These are phyloP conservation scores for Petrolisthes cinctipes DNA, from an alignment of 2,888 invertebrate genomes.

Conservation along the genomic window DNA sequence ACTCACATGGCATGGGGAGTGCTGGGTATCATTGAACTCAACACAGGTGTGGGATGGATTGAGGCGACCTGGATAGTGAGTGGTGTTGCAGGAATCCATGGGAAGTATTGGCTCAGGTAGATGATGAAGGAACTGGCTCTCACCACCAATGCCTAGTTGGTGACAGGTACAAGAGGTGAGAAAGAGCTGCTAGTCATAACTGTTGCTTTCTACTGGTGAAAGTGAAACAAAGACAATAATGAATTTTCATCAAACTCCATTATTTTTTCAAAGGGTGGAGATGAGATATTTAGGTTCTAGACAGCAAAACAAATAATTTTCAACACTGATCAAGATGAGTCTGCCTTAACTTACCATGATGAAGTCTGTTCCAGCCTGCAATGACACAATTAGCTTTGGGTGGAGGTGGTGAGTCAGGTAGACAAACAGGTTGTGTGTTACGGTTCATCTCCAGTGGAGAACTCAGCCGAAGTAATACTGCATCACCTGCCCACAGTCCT, in stretches of 20 bases:
- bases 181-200: too few relatives aligned
- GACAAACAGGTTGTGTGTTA: slow-evolving; percentile 40
- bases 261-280: background rate
- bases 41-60: slow-evolving; percentile 76
- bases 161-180: too few relatives aligned
- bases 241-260: background rate
- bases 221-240: too few relatives aligned
- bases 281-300: background rate
- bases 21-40: slow-evolving; percentile 73
- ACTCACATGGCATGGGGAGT: slow-evolving; percentile 76
- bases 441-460: slow-evolving; percentile 22
- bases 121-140: slow-evolving; percentile 74
- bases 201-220: too few relatives aligned
- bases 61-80: slow-evolving; percentile 76
- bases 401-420: slow-evolving; percentile 35
- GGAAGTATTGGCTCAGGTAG: slow-evolving; percentile 74
- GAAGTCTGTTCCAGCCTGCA: slow-evolving; percentile 38
- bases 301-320: background rate
- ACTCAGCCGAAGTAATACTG: slow-evolving; percentile 33
- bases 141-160: slow-evolving; percentile 67
- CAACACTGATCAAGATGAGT: background rate
- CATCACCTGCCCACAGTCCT: slow-evolving; percentile 51
- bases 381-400: slow-evolving; percentile 34
- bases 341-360: background rate
- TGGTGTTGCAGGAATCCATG: slow-evolving; percentile 75